phyloP scores from a whole-genome alignment of 1,140 invertebrate genomes.

The Caerostris extrusa region DNA sequence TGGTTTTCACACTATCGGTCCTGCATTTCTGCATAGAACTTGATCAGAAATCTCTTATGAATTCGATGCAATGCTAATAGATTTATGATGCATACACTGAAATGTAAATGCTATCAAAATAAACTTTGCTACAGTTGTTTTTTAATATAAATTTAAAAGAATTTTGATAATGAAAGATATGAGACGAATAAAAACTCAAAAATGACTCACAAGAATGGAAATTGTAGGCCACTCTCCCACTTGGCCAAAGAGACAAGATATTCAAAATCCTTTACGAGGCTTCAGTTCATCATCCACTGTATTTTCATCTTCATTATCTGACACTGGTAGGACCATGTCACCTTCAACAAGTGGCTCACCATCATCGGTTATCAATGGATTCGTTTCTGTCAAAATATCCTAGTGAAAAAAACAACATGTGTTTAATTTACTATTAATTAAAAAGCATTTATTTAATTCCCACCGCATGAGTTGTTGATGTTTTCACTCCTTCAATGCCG shows the following conservation, averaged over 20 bases:
- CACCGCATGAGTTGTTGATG: no score
- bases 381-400: slow-evolving; percentile 60
- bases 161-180: background rate
- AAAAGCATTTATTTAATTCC: background rate
- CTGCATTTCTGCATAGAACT: no score
- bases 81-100: no score
- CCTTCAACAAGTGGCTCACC: slow-evolving; percentile 77
- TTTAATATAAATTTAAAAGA: no score
- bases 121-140: no score
- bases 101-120: no score
- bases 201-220: slow-evolving; percentile 76
- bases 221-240: slow-evolving; percentile 70
- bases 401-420: background rate
- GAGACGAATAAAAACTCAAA: background rate
- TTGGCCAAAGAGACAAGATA: slow-evolving; percentile 72
- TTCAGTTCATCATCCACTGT: slow-evolving; percentile 61
- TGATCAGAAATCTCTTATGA: no score
- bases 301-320: slow-evolving; percentile 7
- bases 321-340: slow-evolving; percentile 72
- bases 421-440: background rate
- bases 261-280: slow-evolving; percentile 73
- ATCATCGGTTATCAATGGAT: slow-evolving; percentile 71
- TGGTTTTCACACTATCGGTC: no score
- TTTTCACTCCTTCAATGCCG: no score
- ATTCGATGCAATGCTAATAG: no score